phyloP scores from a whole-genome alignment of 2,113 vertebrate genomes.

The Albula glossodonta region DNA sequence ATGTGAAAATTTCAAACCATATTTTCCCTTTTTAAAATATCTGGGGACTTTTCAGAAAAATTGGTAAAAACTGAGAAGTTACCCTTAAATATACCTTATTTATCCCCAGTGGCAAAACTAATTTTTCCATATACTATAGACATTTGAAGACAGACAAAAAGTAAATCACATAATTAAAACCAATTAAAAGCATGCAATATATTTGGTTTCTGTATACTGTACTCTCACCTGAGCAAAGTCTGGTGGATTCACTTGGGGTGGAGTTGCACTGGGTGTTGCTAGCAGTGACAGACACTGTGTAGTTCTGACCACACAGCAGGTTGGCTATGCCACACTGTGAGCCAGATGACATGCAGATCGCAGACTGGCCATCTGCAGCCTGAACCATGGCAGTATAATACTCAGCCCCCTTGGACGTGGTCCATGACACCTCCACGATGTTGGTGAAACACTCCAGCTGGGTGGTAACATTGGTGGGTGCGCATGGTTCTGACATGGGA shows the following conservation, averaged over 20 bases:
- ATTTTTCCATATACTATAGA: too few species aligned
- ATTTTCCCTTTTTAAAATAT: too few species aligned
- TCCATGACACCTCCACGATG: conserved; percentile 65
- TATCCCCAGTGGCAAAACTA: too few species aligned
- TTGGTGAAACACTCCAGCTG: conserved; percentile 64
- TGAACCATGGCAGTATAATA: conserved; percentile 56
- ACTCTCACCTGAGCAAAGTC: conserved; percentile 63
- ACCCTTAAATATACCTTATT: too few species aligned
- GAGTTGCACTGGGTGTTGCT: conserved; percentile 58
- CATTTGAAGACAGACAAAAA: too few species aligned
- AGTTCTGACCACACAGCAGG: conserved; percentile 62
- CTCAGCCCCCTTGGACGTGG: conserved; percentile 44
- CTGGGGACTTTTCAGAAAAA: too few species aligned
- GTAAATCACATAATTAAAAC: too few species aligned
- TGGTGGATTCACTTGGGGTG: conserved; percentile 46
- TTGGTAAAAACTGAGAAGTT: too few species aligned
- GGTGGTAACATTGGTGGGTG: conserved; percentile 51
- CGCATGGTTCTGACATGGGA: conserved; percentile 59
- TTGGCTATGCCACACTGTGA: conserved; percentile 58
- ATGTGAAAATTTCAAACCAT: too few species aligned
- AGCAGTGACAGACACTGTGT: conserved; percentile 62
- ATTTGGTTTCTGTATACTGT: not conserved
- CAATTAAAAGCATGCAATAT: too few species aligned
- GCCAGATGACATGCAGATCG: conserved; percentile 60
- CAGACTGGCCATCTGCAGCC: conserved; percentile 33